These are phyloP conservation scores for Pediacus dermestoides DNA, from an alignment of 2,888 invertebrate genomes.

Conservation along the genomic window DNA sequence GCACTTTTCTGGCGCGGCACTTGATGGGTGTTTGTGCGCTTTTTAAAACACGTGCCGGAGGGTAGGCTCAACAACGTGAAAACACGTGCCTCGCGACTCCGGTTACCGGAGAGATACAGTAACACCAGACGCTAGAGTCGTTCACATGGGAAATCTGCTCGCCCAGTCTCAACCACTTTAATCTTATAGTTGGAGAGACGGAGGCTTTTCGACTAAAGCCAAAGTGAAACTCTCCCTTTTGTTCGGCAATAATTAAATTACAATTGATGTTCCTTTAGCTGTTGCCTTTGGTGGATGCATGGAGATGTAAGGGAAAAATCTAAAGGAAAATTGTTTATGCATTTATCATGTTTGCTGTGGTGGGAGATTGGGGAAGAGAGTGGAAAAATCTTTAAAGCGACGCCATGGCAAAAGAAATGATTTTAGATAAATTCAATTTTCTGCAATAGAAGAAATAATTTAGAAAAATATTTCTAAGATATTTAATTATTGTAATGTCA, in stretches of 20 bases:
- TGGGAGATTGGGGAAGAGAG: background rate
- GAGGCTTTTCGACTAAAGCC: background rate
- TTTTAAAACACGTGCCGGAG: constrained; percentile 32
- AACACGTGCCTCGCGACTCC: constrained; percentile 33
- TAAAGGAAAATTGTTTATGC: background rate
- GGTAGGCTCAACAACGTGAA: constrained; percentile 26
- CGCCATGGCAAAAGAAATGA: too few species aligned
- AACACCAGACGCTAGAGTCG: constrained; percentile 10
- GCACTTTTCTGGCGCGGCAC: constrained; percentile 4
- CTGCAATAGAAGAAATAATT: too few species aligned
- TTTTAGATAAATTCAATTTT: too few species aligned
- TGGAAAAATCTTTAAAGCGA: too few species aligned
- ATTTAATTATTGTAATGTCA: too few species aligned
- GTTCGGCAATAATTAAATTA: constrained; percentile 6
- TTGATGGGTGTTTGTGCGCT: constrained; percentile 34
- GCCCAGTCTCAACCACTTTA: constrained; percentile 3
- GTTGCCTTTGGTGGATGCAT: background rate
- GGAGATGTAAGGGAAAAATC: background rate
- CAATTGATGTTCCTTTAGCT: constrained; percentile 3
- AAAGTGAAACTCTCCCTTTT: background rate
- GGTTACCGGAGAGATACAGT: constrained; percentile 29
- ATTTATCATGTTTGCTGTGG: background rate
- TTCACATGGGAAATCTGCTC: constrained; percentile 9
- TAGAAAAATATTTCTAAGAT: too few species aligned
- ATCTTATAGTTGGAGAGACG: constrained; percentile 1